These are phyloP conservation scores for Lycocorax pyrrhopterus DNA, from an alignment of 2,113 vertebrate species.

Conservation along the genomic window DNA sequence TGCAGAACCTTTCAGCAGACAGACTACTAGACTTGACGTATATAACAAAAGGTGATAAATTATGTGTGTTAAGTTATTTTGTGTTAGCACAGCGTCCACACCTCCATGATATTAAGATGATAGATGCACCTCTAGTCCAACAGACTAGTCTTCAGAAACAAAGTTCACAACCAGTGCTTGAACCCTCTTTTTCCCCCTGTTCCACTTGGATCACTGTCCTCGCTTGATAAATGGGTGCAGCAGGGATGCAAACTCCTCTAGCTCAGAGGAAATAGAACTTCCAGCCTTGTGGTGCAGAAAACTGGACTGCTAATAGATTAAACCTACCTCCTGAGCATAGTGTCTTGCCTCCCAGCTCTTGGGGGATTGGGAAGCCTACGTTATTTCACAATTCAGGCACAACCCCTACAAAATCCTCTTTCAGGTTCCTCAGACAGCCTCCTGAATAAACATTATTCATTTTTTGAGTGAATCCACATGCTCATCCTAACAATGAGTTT, in stretches of 20 bases:
- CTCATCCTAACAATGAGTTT: not conserved
- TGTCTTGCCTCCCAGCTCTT: not conserved
- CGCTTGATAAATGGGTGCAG: not conserved
- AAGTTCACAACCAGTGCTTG: not conserved
- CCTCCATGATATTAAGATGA: not conserved
- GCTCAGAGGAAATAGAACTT: not conserved
- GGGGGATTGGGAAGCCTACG: not conserved
- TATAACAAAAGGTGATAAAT: slow-evolving; percentile 40
- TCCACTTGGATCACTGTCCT: not conserved
- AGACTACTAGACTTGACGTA: slow-evolving; percentile 22
- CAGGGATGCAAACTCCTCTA: not conserved
- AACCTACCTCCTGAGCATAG: not conserved
- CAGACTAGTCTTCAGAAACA: not conserved
- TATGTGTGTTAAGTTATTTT: slow-evolving; percentile 20
- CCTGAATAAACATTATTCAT: not conserved
- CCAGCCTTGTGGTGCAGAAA: not conserved
- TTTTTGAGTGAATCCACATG: not conserved
- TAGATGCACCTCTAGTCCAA: not conserved
- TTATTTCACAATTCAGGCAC: not conserved
- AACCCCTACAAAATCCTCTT: not conserved
- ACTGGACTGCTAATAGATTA: not conserved
- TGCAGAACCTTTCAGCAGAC: slow-evolving; percentile 38
- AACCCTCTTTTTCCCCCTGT: not conserved
- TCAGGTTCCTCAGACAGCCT: not conserved
- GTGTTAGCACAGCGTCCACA: not conserved